These are phyloP conservation scores for Scleropages formosus DNA, from an alignment of 2,797 vertebrate genomes.

Conservation along the genomic window DNA sequence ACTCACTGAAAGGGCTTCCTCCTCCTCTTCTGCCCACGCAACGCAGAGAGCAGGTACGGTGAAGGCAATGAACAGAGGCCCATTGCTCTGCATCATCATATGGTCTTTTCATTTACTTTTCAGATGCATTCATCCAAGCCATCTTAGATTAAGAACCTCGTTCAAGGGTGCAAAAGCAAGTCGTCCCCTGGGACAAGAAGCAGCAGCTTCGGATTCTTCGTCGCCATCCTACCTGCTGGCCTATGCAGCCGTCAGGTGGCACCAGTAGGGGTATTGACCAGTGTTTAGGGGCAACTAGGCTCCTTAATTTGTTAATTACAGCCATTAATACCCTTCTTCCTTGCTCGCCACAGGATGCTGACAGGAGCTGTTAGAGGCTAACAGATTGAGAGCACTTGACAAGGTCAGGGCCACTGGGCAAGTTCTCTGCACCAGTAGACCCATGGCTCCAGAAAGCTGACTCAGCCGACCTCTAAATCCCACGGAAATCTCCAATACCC, in stretches of 20 bases:
- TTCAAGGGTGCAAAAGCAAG: no score
- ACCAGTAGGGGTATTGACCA: not conserved
- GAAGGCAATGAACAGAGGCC: not conserved
- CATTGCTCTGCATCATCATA: no score
- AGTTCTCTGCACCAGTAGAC: not conserved
- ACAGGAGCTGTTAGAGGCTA: not conserved
- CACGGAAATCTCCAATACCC: conserved; percentile 14
- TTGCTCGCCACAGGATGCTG: not conserved
- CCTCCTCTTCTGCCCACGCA: not conserved
- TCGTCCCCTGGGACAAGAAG: no score
- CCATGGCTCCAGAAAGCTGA: not conserved
- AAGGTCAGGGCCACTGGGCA: not conserved
- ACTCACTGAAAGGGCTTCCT: not conserved
- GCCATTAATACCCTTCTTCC: not conserved
- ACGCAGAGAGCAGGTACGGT: not conserved
- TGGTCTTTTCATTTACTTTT: no score
- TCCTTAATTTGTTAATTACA: conserved; percentile 6
- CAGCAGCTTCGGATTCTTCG: no score
- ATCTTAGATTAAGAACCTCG: no score
- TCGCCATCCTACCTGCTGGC: not conserved
- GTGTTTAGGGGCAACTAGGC: no score
- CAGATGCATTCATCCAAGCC: no score
- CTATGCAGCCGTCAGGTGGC: not conserved
- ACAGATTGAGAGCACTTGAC: not conserved
- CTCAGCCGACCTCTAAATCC: not conserved